Evolutionary conservation across 2,797 vertebrate species (phyloP).

Genomic region (Phrynocephalus forsythii): DNA sequence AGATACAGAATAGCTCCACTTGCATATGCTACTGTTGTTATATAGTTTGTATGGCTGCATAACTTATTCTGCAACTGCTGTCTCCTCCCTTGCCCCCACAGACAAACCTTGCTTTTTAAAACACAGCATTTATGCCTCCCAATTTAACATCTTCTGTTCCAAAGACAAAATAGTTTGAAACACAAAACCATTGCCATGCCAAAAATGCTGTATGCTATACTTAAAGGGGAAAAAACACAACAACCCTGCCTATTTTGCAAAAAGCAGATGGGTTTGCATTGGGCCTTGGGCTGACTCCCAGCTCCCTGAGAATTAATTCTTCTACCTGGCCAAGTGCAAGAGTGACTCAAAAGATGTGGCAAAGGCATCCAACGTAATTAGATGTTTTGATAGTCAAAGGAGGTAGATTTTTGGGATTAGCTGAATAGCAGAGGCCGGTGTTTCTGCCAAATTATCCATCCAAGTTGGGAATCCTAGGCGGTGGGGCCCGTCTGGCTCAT

Average conservation of each 20-base stretch:
- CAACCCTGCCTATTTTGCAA: conserved; percentile 14
- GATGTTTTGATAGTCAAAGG: background rate
- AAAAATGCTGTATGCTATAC: background rate
- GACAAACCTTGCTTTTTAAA: background rate
- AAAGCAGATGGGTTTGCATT: background rate
- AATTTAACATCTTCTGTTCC: background rate
- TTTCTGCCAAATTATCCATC: background rate
- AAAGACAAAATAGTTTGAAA: background rate
- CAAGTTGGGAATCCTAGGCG: conserved; percentile 40
- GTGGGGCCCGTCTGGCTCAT: conserved; percentile 24
- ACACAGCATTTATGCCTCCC: background rate
- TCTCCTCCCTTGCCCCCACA: too few species aligned
- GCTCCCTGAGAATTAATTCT: background rate
- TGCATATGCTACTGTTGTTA: too few species aligned
- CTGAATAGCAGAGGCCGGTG: rapidly evolving
- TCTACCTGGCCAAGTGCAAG: conserved; percentile 5
- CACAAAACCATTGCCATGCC: background rate
- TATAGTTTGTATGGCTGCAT: background rate
- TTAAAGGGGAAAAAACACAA: background rate
- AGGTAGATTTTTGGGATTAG: conserved; percentile 30
- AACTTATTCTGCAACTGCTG: too few species aligned
- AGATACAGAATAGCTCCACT: background rate
- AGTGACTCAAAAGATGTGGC: conserved; percentile 10
- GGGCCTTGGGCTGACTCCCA: background rate
- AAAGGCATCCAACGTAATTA: conserved; percentile 4